Base-by-base conservation (phyloP, 2,113 vertebrate species). In the Alouatta palliata region DNA sequence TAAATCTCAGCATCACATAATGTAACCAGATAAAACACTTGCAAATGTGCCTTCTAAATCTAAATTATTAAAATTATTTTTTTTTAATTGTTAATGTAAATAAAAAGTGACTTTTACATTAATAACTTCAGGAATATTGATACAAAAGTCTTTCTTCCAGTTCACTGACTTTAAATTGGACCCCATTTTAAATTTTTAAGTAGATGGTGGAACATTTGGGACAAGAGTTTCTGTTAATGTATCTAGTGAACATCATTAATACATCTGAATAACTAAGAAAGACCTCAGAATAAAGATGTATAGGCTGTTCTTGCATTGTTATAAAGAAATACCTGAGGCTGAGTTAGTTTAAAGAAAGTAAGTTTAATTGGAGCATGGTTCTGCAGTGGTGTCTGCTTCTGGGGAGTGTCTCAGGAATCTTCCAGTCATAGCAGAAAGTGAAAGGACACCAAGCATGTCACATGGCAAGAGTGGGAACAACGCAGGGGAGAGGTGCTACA, bases 161-260 rank as follows among this genome's bases (percentile, higher is more conserved):
- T 45, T 94, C 49, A 9, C 2, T 86, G 19, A 81, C 20, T 96
- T 16, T 70, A 96, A 86, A 3, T 45, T 91, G 35, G 4, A 92
- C 8, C 52, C 35, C 54, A 93, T 82, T 88, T 77, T 80, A 95
- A 23, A 93, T 82, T 76, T 96, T 95, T 86, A 93, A 85, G 71
- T 96, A 19, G 64, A 87, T 88, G 5, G 17, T 49, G 83, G 21
- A 95, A 6, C 7, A 54, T 73, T 80, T 95, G 73, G 52, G 32
- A 73, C 61, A 94, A 88, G 17, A 49, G 23, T 32, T 14, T 95
- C 17, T 37, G 25, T 47, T 92, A 92, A 96, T 32, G 11, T 90
- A 64, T 80, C n/a, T 30, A 64, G 12, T 71, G 81, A 89, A 87
- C 30, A 70, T 90, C 17, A 90, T 54, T 87, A 96, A 58, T 81